Percentiles rank a stretch among this genome's conserved stretches.
Conservation (phyloP, 92 coral and sea anemone species). For the Galaxea fascicularis region DNA sequence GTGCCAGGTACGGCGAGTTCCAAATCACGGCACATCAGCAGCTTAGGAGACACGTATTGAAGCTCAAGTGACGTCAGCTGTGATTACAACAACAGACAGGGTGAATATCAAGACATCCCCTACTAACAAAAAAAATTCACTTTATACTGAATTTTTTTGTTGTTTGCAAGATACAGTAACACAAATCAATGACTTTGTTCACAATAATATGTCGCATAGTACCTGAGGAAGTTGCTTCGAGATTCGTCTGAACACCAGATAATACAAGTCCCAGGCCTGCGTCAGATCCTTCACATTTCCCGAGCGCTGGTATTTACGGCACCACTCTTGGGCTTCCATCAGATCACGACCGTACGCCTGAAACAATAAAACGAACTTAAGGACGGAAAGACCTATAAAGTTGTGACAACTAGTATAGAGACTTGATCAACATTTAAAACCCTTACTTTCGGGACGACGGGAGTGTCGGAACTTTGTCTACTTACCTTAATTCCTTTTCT, state of each 20-base stretch:
- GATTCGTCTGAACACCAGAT: slow-evolving; percentile 91
- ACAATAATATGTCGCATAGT: neutral
- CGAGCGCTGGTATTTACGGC: slow-evolving; percentile 94
- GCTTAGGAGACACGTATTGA: slow-evolving; percentile 97
- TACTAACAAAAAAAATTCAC: too few relatives aligned
- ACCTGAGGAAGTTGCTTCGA: slow-evolving; percentile 99
- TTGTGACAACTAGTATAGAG: too few relatives aligned
- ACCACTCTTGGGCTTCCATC: slow-evolving; percentile 99
- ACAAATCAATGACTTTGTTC: neutral
- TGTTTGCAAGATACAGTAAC: too few relatives aligned
- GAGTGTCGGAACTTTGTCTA: too few relatives aligned
- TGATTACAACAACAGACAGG: neutral
- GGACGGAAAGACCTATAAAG: neutral
- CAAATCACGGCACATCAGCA: slow-evolving; percentile 96
- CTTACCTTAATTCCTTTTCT: too few relatives aligned
- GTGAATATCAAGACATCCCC: neutral
- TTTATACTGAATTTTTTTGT: neutral
- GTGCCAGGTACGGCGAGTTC: slow-evolving; percentile 99
- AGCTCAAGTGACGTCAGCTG: slow-evolving; percentile 97
- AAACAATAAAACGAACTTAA: neutral
- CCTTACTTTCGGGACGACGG: too few relatives aligned
- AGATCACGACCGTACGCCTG: slow-evolving; percentile 98
- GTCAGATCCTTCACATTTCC: slow-evolving; percentile 95
- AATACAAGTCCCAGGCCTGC: slow-evolving; percentile 97
- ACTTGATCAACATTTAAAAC: too few relatives aligned